Conservation (phyloP, 2,888 invertebrate genomes). For the Dasysyrphus albostriatus region DNA sequence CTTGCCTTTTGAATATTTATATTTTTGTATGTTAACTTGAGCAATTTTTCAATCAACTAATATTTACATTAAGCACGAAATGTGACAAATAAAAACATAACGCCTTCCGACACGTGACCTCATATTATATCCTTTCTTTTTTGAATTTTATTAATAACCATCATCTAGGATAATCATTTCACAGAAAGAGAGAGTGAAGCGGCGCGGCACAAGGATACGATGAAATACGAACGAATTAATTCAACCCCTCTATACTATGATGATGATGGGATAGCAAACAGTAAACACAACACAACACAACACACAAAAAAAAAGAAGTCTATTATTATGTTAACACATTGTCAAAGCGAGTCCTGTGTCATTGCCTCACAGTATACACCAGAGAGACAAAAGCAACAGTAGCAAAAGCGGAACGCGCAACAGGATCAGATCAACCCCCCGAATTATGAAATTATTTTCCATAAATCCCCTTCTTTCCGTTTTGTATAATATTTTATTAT, state of each 20-base stretch:
- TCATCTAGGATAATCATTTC: conserved; percentile 73
- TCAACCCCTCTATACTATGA: conserved; percentile 55
- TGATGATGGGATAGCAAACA: conserved; percentile 32
- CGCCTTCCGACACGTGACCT: conserved; percentile 76
- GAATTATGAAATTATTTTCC: conserved; percentile 84
- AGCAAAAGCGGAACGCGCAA: conserved; percentile 50
- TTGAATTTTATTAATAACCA: conserved; percentile 75
- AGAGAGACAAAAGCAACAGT: conserved; percentile 21
- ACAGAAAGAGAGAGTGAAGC: conserved; percentile 14
- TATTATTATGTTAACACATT: conserved; percentile 76
- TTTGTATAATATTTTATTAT: conserved; percentile 38
- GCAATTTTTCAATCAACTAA: conserved; percentile 72
- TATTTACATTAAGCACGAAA: conserved; percentile 73
- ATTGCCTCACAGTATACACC: not conserved
- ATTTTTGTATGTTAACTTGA: conserved; percentile 22
- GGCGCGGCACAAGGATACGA: conserved; percentile 27
- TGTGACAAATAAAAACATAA: conserved; percentile 76
- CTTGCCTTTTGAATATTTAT: not conserved
- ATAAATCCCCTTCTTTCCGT: conserved; percentile 80
- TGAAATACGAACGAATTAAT: conserved; percentile 61
- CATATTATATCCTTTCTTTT: conserved; percentile 58
- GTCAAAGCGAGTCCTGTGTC: conserved; percentile 48
- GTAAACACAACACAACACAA: conserved; percentile 8
- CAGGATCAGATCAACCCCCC: conserved; percentile 80
- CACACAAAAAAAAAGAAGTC: conserved; percentile 33